Conservation (phyloP, 1,140 invertebrate species). For the Drosophila suzukii region DNA sequence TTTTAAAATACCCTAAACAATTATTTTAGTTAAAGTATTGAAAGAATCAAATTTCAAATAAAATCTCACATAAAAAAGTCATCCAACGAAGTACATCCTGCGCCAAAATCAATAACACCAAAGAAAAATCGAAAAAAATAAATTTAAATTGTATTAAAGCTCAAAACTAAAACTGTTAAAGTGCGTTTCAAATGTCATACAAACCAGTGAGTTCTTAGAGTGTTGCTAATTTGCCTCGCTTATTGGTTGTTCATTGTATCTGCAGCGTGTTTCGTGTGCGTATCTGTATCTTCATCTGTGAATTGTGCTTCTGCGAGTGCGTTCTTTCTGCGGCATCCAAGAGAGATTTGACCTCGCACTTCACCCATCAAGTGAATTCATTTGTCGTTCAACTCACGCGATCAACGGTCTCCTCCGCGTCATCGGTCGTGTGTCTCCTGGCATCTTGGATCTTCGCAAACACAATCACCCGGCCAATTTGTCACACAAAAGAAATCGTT, state of each 20-base stretch:
- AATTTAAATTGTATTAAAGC: not conserved
- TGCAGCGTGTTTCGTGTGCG: conserved; percentile 21
- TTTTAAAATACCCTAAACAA: too few relatives aligned
- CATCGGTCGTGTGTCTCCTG: conserved; percentile 32
- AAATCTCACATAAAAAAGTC: too few relatives aligned
- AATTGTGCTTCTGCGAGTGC: conserved; percentile 38
- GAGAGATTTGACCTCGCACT: conserved; percentile 81
- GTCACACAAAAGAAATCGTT: conserved; percentile 77
- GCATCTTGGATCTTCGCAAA: conserved; percentile 1
- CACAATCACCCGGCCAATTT: conserved; percentile 55
- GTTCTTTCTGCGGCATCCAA: conserved; percentile 65
- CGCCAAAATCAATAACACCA: too few relatives aligned
- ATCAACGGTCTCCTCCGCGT: conserved; percentile 39
- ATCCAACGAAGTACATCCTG: too few relatives aligned
- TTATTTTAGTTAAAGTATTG: too few relatives aligned
- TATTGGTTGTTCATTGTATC: conserved; percentile 59
- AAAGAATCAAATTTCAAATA: too few relatives aligned
- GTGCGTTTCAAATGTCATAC: not conserved
- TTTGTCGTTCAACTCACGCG: conserved; percentile 42
- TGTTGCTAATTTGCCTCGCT: conserved; percentile 13
- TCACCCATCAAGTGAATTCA: conserved; percentile 82
- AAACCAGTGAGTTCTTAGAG: not conserved
- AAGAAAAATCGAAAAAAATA: not conserved
- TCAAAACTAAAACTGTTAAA: not conserved
- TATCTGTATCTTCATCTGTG: conserved; percentile 18